A percentile compares a stretch with the other conserved stretches of the same genome.
Evolutionary conservation across 2,113 vertebrate species (phyloP).

Genomic region (Pao palembangensis): DNA sequence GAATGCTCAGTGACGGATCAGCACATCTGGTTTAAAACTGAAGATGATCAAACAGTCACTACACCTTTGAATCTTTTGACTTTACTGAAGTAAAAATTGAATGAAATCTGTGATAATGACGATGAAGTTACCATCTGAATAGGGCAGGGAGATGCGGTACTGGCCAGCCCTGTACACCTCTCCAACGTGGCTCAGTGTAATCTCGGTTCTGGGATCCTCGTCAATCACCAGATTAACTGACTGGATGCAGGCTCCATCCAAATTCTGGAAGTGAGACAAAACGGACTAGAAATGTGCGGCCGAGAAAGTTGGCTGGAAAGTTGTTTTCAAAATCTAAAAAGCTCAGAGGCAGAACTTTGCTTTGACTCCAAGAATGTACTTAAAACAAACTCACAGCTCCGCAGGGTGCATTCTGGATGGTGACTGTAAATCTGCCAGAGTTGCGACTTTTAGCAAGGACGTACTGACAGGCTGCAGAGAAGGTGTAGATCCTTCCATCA

Average conservation of each 20-base stretch:
- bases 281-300: background rate
- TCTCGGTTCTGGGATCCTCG: conserved; percentile 88
- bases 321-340: background rate
- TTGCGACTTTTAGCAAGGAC: conserved; percentile 87
- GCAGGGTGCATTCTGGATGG: conserved; percentile 87
- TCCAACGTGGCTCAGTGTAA: conserved; percentile 88
- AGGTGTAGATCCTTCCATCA: conserved; percentile 87
- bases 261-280: conserved; percentile 77
- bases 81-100: too few species aligned
- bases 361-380: too few species aligned
- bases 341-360: too few species aligned
- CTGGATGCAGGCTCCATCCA: conserved; percentile 91
- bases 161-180: conserved; percentile 89
- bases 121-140: conserved; percentile 82
- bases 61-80: too few species aligned
- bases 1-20: too few species aligned
- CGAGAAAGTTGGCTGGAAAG: too few species aligned
- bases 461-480: conserved; percentile 89
- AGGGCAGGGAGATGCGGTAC: conserved; percentile 90
- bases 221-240: conserved; percentile 86
- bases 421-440: conserved; percentile 84
- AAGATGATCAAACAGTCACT: too few species aligned
- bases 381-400: conserved; percentile 78
- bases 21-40: too few species aligned
- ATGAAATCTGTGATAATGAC: conserved; percentile 13